Conservation (phyloP, 2,113 vertebrate genomes). For the Bubo blakistoni region DNA sequence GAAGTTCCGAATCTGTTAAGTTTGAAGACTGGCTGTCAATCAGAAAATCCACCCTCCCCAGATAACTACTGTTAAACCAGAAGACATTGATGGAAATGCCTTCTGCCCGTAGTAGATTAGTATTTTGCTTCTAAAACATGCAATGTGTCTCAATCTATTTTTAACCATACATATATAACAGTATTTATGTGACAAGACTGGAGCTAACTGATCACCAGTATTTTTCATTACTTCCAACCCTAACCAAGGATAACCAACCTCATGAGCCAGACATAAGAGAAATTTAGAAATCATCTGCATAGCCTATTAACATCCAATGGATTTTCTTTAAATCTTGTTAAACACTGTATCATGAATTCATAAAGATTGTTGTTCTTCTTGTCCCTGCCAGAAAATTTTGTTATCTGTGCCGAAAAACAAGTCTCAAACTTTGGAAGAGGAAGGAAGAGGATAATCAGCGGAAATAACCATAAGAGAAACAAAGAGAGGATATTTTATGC, state of each 20-base stretch:
- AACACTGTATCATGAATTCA: not conserved
- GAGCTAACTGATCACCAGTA: not conserved
- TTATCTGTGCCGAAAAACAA: not conserved
- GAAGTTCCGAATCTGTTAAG: not conserved
- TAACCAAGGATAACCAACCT: not conserved
- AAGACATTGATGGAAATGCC: not conserved
- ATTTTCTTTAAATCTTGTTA: not conserved
- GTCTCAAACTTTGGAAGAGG: not conserved
- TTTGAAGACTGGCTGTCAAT: not conserved
- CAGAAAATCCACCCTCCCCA: not conserved
- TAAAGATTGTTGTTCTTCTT: not conserved
- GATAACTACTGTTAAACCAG: not conserved
- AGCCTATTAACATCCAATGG: not conserved
- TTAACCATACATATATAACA: not conserved
- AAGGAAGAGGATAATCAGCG: not conserved
- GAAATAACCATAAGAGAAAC: not conserved
- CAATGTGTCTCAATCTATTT: not conserved
- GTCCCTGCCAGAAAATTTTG: not conserved
- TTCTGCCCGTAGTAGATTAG: not conserved
- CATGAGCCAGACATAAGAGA: not conserved
- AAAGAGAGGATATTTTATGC: not conserved
- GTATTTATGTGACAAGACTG: not conserved
- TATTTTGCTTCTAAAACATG: not conserved
- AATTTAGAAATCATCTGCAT: not conserved
- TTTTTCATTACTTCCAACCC: not conserved